These are phyloP conservation scores for Elaphurus davidianus DNA, from an alignment of 2,113 vertebrate species.

Conservation along the genomic window DNA sequence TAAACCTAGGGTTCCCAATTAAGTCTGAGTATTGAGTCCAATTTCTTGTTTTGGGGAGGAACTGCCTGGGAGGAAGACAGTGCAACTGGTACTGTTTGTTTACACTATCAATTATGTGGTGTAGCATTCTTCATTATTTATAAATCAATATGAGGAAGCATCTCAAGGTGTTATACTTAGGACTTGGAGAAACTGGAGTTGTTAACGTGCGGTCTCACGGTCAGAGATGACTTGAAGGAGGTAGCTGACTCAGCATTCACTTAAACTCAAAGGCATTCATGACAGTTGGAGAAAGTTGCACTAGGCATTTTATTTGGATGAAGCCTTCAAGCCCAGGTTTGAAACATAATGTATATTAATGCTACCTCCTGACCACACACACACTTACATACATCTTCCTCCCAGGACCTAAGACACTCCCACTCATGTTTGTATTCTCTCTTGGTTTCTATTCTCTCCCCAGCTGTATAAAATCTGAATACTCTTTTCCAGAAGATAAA, in stretches of 20 bases:
- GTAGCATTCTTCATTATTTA: neutral
- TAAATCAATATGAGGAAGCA: neutral
- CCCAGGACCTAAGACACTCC: neutral
- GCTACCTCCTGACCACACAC: neutral
- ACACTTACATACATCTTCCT: neutral
- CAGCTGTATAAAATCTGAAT: neutral
- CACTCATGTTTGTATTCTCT: neutral
- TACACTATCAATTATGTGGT: neutral
- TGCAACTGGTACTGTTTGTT: neutral
- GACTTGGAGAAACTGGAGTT: neutral
- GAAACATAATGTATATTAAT: neutral
- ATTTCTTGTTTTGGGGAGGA: neutral
- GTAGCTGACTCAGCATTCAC: neutral
- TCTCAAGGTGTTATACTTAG: neutral
- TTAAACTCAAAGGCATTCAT: neutral
- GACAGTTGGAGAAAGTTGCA: neutral
- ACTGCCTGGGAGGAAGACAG: neutral
- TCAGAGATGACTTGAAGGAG: neutral
- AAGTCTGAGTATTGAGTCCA: neutral
- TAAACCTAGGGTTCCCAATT: neutral
- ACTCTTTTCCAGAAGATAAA: neutral
- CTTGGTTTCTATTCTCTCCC: neutral
- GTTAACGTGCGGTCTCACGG: neutral
- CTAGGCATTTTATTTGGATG: neutral
- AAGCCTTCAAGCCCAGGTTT: neutral